Evolutionary conservation across 2,113 vertebrate species (phyloP).

Genomic region (Sceloporus tristichus): DNA sequence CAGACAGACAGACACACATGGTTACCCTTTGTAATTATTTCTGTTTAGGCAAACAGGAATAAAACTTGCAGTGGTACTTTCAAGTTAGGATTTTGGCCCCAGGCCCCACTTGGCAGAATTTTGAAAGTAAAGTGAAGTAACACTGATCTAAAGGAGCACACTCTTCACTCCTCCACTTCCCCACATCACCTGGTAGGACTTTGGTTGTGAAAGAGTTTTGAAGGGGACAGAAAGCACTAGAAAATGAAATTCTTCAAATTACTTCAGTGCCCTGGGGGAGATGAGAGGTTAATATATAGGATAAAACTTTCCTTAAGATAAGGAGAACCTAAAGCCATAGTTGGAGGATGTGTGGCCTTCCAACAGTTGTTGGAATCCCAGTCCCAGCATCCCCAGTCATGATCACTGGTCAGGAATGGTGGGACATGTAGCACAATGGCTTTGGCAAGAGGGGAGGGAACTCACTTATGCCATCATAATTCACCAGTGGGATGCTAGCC

Average conservation of each 20-base stretch:
- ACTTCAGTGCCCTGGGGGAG: too few relatives aligned
- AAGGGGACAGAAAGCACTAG: background rate
- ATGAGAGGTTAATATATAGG: background rate
- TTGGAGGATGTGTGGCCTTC: background rate
- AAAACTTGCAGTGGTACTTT: background rate
- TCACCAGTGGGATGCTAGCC: background rate
- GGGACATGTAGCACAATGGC: background rate
- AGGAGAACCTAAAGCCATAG: background rate
- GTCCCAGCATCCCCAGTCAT: background rate
- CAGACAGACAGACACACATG: background rate
- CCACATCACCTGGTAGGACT: background rate
- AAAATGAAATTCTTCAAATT: background rate
- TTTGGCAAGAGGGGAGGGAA: too few relatives aligned
- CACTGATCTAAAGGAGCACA: background rate
- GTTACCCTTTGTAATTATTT: conserved; percentile 15
- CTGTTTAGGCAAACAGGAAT: background rate
- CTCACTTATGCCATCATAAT: too few relatives aligned
- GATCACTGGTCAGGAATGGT: background rate
- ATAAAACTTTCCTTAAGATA: background rate
- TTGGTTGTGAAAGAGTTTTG: background rate
- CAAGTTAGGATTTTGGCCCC: background rate
- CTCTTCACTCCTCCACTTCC: too few relatives aligned
- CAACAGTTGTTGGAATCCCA: background rate
- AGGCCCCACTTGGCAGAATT: background rate
- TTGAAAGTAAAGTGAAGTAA: background rate